Conservation (phyloP, 2,113 vertebrate species). For the Hyperoodon ampullatus region DNA sequence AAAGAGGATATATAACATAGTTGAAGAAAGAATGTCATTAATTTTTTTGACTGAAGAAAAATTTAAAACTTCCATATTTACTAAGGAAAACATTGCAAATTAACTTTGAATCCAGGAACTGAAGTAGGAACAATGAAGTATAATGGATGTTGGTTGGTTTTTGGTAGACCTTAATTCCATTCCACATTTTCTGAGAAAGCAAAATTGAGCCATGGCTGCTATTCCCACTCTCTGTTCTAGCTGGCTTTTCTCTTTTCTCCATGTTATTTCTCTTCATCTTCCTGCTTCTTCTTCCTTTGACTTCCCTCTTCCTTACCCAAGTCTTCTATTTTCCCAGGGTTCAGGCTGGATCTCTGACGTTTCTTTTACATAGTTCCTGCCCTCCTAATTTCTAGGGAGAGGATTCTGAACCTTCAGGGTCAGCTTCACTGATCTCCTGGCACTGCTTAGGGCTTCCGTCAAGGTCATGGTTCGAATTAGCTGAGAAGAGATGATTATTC, state of each 20-base stretch:
- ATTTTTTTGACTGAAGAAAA: neutral
- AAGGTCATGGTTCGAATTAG: neutral
- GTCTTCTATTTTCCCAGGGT: neutral
- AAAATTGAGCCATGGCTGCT: neutral
- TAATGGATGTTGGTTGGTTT: neutral
- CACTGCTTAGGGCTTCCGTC: neutral
- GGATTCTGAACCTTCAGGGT: neutral
- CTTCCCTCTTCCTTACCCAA: neutral
- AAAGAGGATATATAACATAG: neutral
- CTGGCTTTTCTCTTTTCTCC: neutral
- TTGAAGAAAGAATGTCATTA: neutral
- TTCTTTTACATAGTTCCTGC: neutral
- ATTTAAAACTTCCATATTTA: neutral
- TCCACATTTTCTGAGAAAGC: neutral
- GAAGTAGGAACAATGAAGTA: neutral
- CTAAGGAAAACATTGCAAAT: neutral
- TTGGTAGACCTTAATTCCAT: neutral
- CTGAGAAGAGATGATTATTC: neutral
- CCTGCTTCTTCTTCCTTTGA: neutral
- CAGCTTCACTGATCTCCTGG: neutral
- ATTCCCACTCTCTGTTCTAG: neutral
- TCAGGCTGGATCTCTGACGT: neutral
- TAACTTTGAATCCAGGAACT: neutral
- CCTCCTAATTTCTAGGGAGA: neutral
- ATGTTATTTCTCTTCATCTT: too few relatives aligned